Conservation (phyloP, 1,140 invertebrate species). For the Drosophila sulfurigaster region DNA sequence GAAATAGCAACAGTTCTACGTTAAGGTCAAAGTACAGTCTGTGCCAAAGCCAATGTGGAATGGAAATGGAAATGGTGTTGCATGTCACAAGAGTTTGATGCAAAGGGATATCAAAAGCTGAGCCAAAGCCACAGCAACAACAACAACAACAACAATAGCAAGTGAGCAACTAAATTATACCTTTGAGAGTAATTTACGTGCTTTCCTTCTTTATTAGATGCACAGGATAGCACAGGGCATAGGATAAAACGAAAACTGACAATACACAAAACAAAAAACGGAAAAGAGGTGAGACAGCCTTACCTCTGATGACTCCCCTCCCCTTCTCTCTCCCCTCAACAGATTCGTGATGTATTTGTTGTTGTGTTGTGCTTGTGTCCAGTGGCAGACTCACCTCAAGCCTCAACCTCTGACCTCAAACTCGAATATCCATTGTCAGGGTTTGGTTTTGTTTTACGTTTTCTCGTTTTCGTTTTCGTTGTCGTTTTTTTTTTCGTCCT, state of each 20-base stretch:
- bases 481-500: neutral
- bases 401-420: slow-evolving; percentile 35
- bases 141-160: slow-evolving; percentile 39
- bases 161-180: slow-evolving; percentile 77
- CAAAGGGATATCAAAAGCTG: slow-evolving; percentile 53
- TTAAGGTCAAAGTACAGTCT: slow-evolving; percentile 24
- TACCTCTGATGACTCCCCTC: neutral
- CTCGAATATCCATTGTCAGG: slow-evolving; percentile 63
- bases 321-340: slow-evolving; percentile 26
- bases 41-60: neutral
- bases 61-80: slow-evolving; percentile 18
- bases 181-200: slow-evolving; percentile 79
- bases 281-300: slow-evolving; percentile 34
- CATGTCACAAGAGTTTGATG: slow-evolving; percentile 57
- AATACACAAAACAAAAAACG: slow-evolving; percentile 23
- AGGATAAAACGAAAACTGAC: slow-evolving; percentile 24
- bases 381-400: slow-evolving; percentile 64
- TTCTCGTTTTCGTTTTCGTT: neutral
- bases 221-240: slow-evolving; percentile 21
- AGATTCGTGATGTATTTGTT: slow-evolving; percentile 72
- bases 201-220: slow-evolving; percentile 78
- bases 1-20: neutral
- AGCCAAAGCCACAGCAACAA: neutral
- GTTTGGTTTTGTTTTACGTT: slow-evolving; percentile 39
- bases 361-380: slow-evolving; percentile 27